Evolutionary conservation across 2,888 invertebrate genomes (phyloP).

Genomic region (Eupithecia inturbata): DNA sequence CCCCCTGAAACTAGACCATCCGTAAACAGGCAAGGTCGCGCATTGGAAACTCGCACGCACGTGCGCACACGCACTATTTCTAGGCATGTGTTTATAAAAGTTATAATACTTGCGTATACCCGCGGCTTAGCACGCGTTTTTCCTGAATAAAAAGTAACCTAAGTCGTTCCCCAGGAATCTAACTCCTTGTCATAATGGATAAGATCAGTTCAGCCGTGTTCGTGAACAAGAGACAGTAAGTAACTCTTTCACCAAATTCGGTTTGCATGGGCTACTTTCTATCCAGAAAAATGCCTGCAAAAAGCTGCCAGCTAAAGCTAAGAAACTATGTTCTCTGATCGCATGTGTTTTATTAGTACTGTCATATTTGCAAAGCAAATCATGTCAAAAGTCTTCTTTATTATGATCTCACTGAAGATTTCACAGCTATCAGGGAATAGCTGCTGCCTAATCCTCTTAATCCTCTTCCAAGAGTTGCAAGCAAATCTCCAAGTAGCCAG

Average conservation of each 20-base stretch:
- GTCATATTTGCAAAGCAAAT: neutral
- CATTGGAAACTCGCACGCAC: slow-evolving; percentile 19
- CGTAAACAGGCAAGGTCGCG: slow-evolving; percentile 40
- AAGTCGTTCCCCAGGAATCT: neutral
- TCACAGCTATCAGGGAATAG: neutral
- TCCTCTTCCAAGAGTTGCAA: neutral
- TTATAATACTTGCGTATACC: neutral
- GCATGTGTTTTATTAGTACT: neutral
- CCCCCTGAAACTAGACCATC: slow-evolving; percentile 22
- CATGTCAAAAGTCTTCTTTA: neutral
- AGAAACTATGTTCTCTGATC: neutral
- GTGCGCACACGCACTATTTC: slow-evolving; percentile 32
- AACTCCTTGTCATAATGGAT: neutral
- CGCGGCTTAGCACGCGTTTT: neutral
- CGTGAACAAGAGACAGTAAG: neutral
- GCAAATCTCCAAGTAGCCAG: slow-evolving; percentile 7
- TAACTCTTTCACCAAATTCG: neutral
- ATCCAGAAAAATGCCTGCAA: neutral
- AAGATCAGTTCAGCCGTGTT: neutral
- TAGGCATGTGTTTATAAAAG: slow-evolving; percentile 27
- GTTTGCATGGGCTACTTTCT: neutral
- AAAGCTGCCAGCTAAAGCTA: neutral
- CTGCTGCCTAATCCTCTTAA: neutral
- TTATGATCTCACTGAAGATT: neutral
- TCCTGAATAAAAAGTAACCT: neutral